Base-by-base conservation (phyloP, 2,888 invertebrate genomes). In the Halocaridina rubra region DNA sequence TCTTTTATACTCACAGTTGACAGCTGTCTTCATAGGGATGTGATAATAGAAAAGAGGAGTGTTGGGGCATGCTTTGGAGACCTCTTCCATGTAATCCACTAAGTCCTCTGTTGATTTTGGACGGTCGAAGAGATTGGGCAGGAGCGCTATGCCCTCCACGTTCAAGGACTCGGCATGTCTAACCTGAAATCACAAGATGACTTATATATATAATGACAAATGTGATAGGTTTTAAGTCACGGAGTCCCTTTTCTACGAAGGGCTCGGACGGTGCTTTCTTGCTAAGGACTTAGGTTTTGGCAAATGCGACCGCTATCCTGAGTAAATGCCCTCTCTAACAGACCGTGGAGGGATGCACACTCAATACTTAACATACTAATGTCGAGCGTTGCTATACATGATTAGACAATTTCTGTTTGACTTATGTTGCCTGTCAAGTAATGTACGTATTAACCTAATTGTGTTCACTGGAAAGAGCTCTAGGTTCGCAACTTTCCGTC, bases 31-130 rank as follows among this genome's bases (percentile, higher is more conserved):
- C 86, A 91, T 92, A 0, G 96, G 96, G 89, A 96, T 95, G 90
- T 97, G 96, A 90, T 97, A 97, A 90, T 96, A 96, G 32, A 96
- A 92, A 64, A 97, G 92, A 0, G 97, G 96, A 0, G 94, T 93
- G 5, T 93, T 93, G 0, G 95, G 94, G 0, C 96, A 96, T 0
- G 94, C 94, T 19, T 92, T 91, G 0, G 94, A 93, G 4, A 97
- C 93, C 72, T 92, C 90, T 89, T 93, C 92, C 76, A 96, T 91
- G 90, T 96, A 96, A 80, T 92, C 91, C 0, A 94, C 93, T 77
- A 96, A 91, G 39, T 94, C 93, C 7, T 92, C 90, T 0, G 93
- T 91, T 0, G 91, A 92, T 4, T 91, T 91, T 0, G 96, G 96
- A 90, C 94, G 95, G 91, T 95, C 95, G 91, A 95, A 96, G 33